These are phyloP conservation scores for Yoshiicerus persimilis DNA, from an alignment of 1,140 invertebrate species.

Conservation along the genomic window DNA sequence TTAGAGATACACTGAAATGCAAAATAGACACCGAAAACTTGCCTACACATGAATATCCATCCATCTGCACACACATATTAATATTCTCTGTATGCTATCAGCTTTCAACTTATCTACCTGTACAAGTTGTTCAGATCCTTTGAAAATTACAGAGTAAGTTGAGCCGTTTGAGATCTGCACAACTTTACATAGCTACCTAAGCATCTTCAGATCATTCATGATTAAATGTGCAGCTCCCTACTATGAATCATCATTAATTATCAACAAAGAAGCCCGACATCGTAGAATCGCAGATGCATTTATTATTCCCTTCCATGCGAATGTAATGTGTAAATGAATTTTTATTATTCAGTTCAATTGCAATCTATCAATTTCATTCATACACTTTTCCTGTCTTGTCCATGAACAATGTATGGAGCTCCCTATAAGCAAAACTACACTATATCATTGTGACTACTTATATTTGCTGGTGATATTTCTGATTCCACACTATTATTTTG, in stretches of 20 bases:
- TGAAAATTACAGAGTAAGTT: background rate
- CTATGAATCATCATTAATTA: constrained; percentile 23
- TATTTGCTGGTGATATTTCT: too few species aligned
- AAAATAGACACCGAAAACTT: background rate
- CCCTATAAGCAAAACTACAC: background rate
- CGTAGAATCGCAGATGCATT: background rate
- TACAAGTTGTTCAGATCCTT: constrained; percentile 2
- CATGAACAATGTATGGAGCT: background rate
- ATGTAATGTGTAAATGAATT: constrained; percentile 1
- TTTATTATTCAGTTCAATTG: background rate
- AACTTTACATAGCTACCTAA: constrained; percentile 10
- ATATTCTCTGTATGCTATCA: background rate
- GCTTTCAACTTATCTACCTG: constrained; percentile 13
- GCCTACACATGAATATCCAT: background rate
- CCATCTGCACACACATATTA: background rate
- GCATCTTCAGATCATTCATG: constrained; percentile 4
- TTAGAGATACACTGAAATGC: background rate
- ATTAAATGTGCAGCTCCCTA: constrained; percentile 7
- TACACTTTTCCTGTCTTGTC: background rate
- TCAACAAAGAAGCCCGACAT: constrained; percentile 9
- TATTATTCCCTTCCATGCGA: background rate
- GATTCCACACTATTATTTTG: too few species aligned
- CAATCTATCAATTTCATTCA: background rate
- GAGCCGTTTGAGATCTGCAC: background rate
- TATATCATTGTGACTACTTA: too few species aligned